Conservation (phyloP, 2,113 vertebrate species). For the Varanus salvator region DNA sequence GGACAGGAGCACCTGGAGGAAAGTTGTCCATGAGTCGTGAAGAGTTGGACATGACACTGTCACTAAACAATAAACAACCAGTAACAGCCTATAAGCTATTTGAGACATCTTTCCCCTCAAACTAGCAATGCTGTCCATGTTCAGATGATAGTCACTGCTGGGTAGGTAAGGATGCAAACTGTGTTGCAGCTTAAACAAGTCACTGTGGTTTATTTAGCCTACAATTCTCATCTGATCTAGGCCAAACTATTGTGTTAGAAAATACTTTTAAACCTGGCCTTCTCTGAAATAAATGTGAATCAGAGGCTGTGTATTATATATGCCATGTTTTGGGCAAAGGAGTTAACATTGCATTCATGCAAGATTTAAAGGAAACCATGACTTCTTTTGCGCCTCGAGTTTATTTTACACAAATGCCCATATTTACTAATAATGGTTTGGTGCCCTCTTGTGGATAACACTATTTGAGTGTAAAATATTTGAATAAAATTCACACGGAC, state of each 20-base stretch:
- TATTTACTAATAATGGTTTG: conserved; percentile 58
- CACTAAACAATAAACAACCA: no score
- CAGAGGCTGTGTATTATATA: neutral
- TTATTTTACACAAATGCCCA: rapidly evolving
- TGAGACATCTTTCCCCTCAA: no score
- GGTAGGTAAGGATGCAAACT: no score
- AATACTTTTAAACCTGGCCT: neutral
- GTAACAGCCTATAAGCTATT: no score
- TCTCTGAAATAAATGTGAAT: neutral
- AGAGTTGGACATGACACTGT: no score
- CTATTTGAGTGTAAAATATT: conserved; percentile 11
- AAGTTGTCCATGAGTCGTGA: no score
- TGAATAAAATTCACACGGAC: neutral
- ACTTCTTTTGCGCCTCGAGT: rapidly evolving
- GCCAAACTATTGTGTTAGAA: neutral
- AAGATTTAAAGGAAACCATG: neutral
- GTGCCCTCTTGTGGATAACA: conserved; percentile 68
- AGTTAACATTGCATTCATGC: rapidly evolving
- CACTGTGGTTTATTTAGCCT: no score
- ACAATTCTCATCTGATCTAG: no score
- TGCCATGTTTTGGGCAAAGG: neutral
- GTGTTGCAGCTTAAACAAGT: no score
- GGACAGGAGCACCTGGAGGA: no score
- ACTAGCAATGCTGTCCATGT: no score
- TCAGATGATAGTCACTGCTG: no score